A percentile compares a stretch with the other conserved stretches of the same genome.
Evolutionary conservation across 2,888 invertebrate genomes (phyloP).

Genomic region (Polydrusus pterygomalis): DNA sequence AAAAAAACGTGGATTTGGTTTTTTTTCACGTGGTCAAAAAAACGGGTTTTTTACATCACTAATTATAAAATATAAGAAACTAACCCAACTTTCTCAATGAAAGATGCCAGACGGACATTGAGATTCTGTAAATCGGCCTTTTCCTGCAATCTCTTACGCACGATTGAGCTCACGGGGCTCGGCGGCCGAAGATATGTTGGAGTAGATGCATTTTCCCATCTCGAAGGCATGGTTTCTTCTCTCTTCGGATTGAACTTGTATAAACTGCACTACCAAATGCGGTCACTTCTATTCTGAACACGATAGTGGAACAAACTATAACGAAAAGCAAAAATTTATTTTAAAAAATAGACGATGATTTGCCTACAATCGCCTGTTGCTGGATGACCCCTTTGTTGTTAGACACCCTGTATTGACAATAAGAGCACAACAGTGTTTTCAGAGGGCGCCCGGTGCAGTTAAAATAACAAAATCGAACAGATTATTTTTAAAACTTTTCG

Average conservation of each 20-base stretch:
- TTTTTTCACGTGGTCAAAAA: too few species aligned
- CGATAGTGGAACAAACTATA: conserved; percentile 56
- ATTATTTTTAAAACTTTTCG: too few species aligned
- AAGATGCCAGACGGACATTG: conserved; percentile 96
- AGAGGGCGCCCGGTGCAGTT: too few species aligned
- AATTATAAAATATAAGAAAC: conserved; percentile 35
- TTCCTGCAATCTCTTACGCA: conserved; percentile 92
- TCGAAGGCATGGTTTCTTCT: conserved; percentile 70
- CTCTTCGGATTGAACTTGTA: conserved; percentile 17
- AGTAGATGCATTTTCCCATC: conserved; percentile 71
- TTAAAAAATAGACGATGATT: too few species aligned
- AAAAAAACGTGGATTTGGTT: too few species aligned
- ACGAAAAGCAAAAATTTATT: too few species aligned
- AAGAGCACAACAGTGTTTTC: too few species aligned
- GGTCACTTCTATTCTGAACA: conserved; percentile 53
- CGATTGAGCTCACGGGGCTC: conserved; percentile 91
- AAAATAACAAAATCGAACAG: too few species aligned
- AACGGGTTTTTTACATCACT: too few species aligned
- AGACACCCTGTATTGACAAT: too few species aligned
- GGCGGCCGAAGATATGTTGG: conserved; percentile 80
- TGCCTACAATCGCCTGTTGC: too few species aligned
- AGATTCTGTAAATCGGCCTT: conserved; percentile 95
- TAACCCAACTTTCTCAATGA: conserved; percentile 89
- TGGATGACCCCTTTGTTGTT: too few species aligned
- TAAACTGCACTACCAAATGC: conserved; percentile 30